Evolutionary conservation across 2,797 vertebrate species (phyloP), one percentile per base, ranked within the genome.

Genomic region (Lithobates pipiens): DNA sequence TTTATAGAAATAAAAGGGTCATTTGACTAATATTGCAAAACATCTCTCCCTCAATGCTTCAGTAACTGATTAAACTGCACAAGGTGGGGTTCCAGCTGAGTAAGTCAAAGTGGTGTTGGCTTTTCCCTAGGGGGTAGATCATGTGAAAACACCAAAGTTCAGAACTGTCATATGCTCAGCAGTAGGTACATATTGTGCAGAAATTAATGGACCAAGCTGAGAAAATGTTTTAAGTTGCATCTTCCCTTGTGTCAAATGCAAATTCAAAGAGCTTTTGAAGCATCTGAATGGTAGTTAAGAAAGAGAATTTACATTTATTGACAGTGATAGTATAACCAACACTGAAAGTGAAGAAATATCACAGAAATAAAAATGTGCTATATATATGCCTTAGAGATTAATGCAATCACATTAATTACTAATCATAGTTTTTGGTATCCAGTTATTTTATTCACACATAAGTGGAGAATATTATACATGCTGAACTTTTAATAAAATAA

Each of bases 261-360:
- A 95, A 95, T 95, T 95, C 93, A 94, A 95, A 95, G 92, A 91
- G 91, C 92, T 92, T 95, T 95, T 95, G 95, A 95, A 95, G 94
- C 92, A 89, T 86, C 85, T 86, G 88, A 94, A 95, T 94, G 91
- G 94, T 94, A 95, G 93, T 94, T 95, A 92, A 91, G 93, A 91
- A 93, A 93, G 90, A 94, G 91, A 94, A 92, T 92, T 94, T 93
- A 91, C 91, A 89, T 91, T 91, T 92, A 91, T 91, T 95, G 91
- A 94, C 93, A 93, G 91, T 93, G 93, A 94, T 95, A 92, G 92
- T 92, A 90, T 89, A 93, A 92, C 91, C 90, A 93, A 91, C 88
- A 88, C 76, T 83, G 83, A 89, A 90, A 86, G 85, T 83, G 84
- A 0, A 87, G 92, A 91, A 92, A 87, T 89, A 89, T 90, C 90